Percentiles rank a stretch among this genome's conserved stretches.
Evolutionary conservation across 53 echinoderm and acorn worm species (phyloP).

Genomic region (Zoroaster sp.): DNA sequence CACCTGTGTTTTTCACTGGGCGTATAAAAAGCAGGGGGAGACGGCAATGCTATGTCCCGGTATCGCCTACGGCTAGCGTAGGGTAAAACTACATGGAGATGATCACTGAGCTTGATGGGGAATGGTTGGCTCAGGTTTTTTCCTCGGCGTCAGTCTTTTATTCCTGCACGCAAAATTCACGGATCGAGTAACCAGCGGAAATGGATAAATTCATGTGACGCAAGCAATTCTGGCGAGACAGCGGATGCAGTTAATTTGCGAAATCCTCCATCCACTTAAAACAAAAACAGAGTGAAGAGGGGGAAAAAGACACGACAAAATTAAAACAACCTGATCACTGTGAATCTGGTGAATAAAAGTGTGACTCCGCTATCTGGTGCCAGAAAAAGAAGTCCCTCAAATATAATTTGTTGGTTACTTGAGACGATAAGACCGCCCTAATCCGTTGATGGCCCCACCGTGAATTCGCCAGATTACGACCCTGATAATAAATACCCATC

Average conservation of each 20-base stretch:
- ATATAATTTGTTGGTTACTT: not conserved
- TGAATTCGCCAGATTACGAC: not conserved
- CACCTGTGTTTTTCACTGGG: constrained; percentile 14
- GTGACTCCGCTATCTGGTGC: no score
- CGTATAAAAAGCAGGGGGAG: not conserved
- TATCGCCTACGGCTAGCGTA: constrained; percentile 39
- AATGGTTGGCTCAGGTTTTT: not conserved
- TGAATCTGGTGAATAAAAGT: no score
- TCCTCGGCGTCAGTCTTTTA: not conserved
- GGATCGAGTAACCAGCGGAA: constrained; percentile 21
- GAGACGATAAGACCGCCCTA: not conserved
- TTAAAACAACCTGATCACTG: no score
- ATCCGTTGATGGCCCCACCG: not conserved
- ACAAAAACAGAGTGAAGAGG: not conserved
- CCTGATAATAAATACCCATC: constrained; percentile 10
- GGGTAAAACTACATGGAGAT: not conserved
- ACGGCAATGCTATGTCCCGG: not conserved
- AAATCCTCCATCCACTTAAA: not conserved
- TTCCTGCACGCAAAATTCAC: constrained; percentile 13
- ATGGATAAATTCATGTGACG: constrained; percentile 33
- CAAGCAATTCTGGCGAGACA: not conserved
- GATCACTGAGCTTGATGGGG: not conserved
- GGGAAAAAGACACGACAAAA: no score
- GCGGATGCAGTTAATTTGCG: constrained; percentile 38
- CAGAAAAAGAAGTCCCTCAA: no score